Percentiles rank a stretch among this genome's conserved stretches.
Evolutionary conservation across 2,797 vertebrate genomes (phyloP).

Genomic region (Acomys russatus): DNA sequence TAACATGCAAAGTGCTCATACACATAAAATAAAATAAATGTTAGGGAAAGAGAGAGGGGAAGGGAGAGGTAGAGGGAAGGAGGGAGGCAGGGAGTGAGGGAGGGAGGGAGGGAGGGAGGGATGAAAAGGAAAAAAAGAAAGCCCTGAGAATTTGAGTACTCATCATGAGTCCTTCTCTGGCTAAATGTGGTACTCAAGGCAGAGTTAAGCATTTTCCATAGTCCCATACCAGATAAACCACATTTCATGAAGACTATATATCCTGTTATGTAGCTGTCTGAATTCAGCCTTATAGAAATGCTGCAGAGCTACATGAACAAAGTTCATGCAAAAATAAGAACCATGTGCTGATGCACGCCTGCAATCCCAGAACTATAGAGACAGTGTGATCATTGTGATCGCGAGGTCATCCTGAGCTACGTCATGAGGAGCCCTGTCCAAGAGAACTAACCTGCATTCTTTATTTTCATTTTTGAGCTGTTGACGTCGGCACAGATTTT

Average conservation of each 20-base stretch:
- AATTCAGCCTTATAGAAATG: neutral
- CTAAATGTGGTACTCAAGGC: neutral
- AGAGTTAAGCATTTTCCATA: slow-evolving; percentile 34
- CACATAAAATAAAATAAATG: neutral
- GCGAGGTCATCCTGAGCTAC: neutral
- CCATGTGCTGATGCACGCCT: too few relatives aligned
- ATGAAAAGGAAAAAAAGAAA: too few relatives aligned
- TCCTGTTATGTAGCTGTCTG: neutral
- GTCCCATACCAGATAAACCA: neutral
- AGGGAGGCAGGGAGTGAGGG: neutral
- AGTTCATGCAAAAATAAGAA: slow-evolving; percentile 29
- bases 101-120: too few relatives aligned
- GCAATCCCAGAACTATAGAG: neutral
- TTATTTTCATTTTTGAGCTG: neutral
- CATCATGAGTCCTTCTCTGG: neutral
- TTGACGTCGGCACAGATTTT: neutral
- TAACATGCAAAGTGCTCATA: neutral
- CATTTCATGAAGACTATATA: neutral
- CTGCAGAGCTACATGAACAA: neutral
- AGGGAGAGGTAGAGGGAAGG: neutral
- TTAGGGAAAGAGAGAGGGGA: neutral
- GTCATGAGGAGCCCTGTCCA: neutral
- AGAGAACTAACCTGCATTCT: neutral
- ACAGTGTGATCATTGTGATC: neutral
- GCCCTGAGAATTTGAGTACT: neutral